Evolutionary conservation across 2,888 invertebrate species (phyloP).

Genomic region (Rhodophaea formosa): DNA sequence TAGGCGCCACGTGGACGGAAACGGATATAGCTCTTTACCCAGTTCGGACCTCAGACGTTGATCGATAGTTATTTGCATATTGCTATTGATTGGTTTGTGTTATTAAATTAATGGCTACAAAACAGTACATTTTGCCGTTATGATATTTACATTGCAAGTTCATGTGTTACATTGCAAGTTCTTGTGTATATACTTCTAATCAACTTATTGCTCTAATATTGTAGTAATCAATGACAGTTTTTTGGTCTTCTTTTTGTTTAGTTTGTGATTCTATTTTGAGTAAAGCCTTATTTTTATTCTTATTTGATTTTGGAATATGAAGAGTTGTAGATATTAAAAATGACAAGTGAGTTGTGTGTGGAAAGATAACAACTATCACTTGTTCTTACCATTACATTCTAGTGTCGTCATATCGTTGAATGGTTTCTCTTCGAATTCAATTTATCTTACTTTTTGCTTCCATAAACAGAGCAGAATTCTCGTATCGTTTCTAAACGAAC

Average conservation of each 20-base stretch:
- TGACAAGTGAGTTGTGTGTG: too few relatives aligned
- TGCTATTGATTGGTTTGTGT: constrained; percentile 8
- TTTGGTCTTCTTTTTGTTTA: too few relatives aligned
- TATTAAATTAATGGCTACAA: background rate
- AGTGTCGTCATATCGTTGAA: background rate
- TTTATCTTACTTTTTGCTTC: background rate
- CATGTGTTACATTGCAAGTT: too few relatives aligned
- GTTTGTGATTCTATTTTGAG: too few relatives aligned
- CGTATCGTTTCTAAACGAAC: background rate
- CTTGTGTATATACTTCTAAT: too few relatives aligned
- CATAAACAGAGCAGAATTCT: background rate
- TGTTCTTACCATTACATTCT: background rate
- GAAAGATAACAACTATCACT: too few relatives aligned
- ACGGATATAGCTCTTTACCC: constrained; percentile 50
- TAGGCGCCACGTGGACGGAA: constrained; percentile 42
- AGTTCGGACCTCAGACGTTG: constrained; percentile 45
- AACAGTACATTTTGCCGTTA: background rate
- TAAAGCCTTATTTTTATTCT: too few relatives aligned
- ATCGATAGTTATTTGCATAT: constrained; percentile 47
- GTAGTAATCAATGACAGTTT: too few relatives aligned
- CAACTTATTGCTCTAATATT: too few relatives aligned
- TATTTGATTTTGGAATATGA: too few relatives aligned
- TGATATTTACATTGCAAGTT: too few relatives aligned
- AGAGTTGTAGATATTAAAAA: too few relatives aligned
- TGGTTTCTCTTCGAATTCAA: background rate